Evolutionary conservation across 1,140 invertebrate species (phyloP), one percentile per base, ranked within the genome.

Genomic region (Dinothrombium tinctorium): DNA sequence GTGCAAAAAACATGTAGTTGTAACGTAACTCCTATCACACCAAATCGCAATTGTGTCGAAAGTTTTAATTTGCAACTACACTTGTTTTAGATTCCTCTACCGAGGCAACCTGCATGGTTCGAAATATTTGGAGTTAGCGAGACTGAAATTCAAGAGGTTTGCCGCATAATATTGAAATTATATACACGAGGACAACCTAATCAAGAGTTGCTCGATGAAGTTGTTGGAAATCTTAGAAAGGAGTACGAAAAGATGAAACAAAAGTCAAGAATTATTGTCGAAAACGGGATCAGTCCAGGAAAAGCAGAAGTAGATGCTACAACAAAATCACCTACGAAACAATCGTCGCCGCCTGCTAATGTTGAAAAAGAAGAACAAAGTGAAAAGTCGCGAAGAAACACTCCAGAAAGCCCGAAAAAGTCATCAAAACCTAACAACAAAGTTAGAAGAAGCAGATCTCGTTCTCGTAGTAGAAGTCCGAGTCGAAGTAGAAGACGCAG

Each of bases 101-200:
- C 87, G 5, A 76, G 72, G 42, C 72, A 69, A 47, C 87, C 87
- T 0, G 63, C 77, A 0, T 96, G 90, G 89, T 94, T 74, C 56
- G 59, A 67, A 1, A 57, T 86, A 2, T 92, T 95, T 55, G 71
- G 73, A 52, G 82, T 84, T 0, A 66, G 64, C 0, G 80, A 89
- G 59, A 65, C 66, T 12, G 69, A 82, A 37, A 81, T 96, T 8
- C 64, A 74, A 42, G 77, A 84, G 49, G 78, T 94, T 24, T 84
- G 76, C 49, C 58, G 72, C 25, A 69, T 72, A 19, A 83, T 95
- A 45, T 60, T 92, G 21, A 65, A 73, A 44, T 61, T 96, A 0
- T 95, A 95, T 54, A 72, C 69, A 23, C 64, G 81, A 44, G 60
- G 70, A 7, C 79, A 79, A 69, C 67, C 71, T n/a, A 71, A 74